These are phyloP conservation scores for Pelobates cultripes DNA, from an alignment of 2,797 vertebrate genomes.

Conservation along the genomic window DNA sequence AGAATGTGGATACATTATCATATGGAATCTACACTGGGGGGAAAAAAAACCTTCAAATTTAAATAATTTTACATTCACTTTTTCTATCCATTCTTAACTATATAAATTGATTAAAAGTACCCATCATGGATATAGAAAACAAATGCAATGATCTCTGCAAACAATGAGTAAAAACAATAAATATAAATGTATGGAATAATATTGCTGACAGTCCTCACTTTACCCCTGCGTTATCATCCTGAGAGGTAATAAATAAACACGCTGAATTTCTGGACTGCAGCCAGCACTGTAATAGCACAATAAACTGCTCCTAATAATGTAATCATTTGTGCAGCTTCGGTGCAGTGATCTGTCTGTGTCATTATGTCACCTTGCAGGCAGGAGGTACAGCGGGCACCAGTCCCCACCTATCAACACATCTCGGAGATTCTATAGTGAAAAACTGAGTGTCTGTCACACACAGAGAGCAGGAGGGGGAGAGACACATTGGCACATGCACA, in stretches of 20 bases:
- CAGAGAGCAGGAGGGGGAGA: too few relatives aligned
- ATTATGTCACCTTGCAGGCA: constrained; percentile 14
- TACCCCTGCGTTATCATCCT: constrained; percentile 12
- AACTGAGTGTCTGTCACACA: neutral
- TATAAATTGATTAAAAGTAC: too few relatives aligned
- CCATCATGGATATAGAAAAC: too few relatives aligned
- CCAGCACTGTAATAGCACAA: constrained; percentile 29
- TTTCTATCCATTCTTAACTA: too few relatives aligned
- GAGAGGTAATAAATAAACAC: constrained; percentile 18
- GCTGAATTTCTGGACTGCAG: neutral
- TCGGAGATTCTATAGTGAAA: neutral
- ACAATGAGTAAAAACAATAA: too few relatives aligned
- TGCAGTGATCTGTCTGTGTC: constrained; percentile 27
- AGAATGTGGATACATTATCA: too few relatives aligned
- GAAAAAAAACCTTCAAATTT: too few relatives aligned
- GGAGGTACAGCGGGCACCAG: neutral
- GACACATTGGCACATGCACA: too few relatives aligned
- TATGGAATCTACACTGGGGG: too few relatives aligned
- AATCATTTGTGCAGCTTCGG: constrained; percentile 19
- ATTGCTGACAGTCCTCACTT: neutral
- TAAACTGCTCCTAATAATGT: constrained; percentile 30
- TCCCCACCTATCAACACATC: neutral
- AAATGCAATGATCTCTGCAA: too few relatives aligned
- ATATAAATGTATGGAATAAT: too few relatives aligned
- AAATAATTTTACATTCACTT: too few relatives aligned